Evolutionary conservation across 2,888 invertebrate species (phyloP).

Genomic region (Agrochola litura): DNA sequence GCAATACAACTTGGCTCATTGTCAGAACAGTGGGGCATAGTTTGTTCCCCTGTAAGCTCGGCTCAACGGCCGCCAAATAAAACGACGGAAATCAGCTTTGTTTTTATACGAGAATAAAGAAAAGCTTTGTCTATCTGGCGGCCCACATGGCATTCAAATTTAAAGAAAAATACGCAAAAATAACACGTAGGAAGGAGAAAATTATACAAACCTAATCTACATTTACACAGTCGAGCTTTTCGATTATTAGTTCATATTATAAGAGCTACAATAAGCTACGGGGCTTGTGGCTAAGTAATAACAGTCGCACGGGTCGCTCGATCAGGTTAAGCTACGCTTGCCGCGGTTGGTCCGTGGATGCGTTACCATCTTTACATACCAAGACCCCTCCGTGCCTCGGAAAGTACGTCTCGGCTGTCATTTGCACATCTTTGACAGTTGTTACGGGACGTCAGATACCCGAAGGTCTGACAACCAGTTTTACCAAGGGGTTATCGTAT

Average conservation of each 20-base stretch:
- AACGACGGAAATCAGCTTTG: slow-evolving; percentile 15
- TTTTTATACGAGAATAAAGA: slow-evolving; percentile 13
- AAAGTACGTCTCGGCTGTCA: no score
- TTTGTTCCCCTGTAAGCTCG: slow-evolving; percentile 20
- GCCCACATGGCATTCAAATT: neutral
- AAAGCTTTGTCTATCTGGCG: slow-evolving; percentile 17
- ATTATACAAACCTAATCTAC: neutral
- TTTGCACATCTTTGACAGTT: no score
- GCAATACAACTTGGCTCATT: slow-evolving; percentile 16
- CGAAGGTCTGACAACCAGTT: no score
- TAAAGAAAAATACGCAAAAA: slow-evolving; percentile 14
- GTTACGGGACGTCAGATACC: no score
- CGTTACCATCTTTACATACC: no score
- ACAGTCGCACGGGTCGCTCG: no score
- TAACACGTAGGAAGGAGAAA: neutral
- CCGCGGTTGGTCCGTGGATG: no score
- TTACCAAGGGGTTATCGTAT: no score
- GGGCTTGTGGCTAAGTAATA: no score
- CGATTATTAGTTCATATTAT: neutral
- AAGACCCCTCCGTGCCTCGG: no score
- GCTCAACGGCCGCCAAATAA: slow-evolving; percentile 27
- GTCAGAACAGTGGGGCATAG: slow-evolving; percentile 8
- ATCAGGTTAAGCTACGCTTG: no score
- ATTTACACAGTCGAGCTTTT: neutral
- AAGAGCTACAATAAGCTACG: no score